Base-by-base conservation (phyloP, 2,797 vertebrate genomes). In the Psittacula derbiana region DNA sequence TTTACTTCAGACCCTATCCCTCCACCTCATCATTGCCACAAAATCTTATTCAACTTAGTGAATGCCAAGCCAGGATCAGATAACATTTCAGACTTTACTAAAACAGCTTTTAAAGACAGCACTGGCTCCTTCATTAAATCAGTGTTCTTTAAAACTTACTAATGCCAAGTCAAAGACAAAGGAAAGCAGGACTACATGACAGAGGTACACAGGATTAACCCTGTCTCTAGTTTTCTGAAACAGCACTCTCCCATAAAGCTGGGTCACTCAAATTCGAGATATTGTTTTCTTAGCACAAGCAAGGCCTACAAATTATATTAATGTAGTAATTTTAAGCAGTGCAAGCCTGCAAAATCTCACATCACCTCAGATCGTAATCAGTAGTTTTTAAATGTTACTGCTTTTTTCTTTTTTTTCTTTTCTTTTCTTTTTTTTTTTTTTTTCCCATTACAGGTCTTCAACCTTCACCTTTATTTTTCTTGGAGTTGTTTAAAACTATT, bases 361-460 rank as follows among this genome's bases (percentile, higher is more conserved):
- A 1, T 57, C 8, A 9, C 0, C 0, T 73, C 33, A 47, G 5
- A 53, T 11, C 46, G 7, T 52, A 71, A 58, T 36, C 38, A 57
- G n/a, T 25, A 58, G 6, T 3, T 75, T 83, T 55, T 16, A 47
- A 23, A 5, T 4, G 41, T 82, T 70, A 33, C 31, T 46, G n/a
- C 5, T 33, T 65, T 69, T 58, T 47, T 10, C 16, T 8, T 52
- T 18, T 36, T 38, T 16, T 18, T 36, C n/a, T 16, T 14, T 15
- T 31, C 4, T 14, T 18, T 33, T 40, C 16, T 6, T 25, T 27
- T 44, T n/a, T 6, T 17, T 18, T 33, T 40, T 28, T 6, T 25
- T 27, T 44, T n/a, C 11, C 8, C 2, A 49, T 73, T 61, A 55
- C 4, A 55, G 1, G 0, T 49, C 16, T 86, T 78, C 53, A 78